phyloP scores from a whole-genome alignment of 2,113 vertebrate species.

The Pongo abelii region DNA sequence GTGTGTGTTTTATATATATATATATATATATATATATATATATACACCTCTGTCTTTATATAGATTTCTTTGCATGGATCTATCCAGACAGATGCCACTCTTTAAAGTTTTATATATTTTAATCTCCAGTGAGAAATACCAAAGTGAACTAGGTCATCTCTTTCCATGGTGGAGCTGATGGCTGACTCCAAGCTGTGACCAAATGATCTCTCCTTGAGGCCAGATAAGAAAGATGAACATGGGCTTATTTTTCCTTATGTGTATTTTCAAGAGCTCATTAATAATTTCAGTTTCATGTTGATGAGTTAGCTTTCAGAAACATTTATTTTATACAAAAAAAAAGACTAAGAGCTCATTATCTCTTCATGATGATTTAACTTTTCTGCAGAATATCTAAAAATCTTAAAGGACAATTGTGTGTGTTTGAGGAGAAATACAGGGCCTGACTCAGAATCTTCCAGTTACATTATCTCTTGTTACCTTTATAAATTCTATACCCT shows the following conservation, averaged over 20 bases:
- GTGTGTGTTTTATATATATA: too few species aligned
- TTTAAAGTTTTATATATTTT: slow-evolving; percentile 61
- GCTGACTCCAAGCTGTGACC: slow-evolving; percentile 63
- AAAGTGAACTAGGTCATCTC: slow-evolving; percentile 72
- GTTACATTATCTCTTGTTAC: background rate
- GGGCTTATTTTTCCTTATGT: slow-evolving; percentile 13
- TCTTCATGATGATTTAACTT: slow-evolving; percentile 20
- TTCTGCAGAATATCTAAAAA: background rate
- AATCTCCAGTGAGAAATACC: slow-evolving; percentile 29
- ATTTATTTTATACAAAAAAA: slow-evolving; percentile 7
- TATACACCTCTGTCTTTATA: background rate
- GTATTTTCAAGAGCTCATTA: slow-evolving; percentile 53
- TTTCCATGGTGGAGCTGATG: slow-evolving; percentile 54
- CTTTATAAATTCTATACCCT: slow-evolving; percentile 6
- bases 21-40: too few species aligned
- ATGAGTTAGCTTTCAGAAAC: slow-evolving; percentile 43
- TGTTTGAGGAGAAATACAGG: slow-evolving; percentile 16
- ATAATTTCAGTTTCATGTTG: slow-evolving; percentile 52
- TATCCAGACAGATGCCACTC: background rate
- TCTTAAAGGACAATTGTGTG: slow-evolving; percentile 40
- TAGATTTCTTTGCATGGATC: background rate
- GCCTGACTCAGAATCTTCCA: background rate
- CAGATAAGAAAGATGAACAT: slow-evolving; percentile 53
- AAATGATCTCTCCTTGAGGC: slow-evolving; percentile 61
- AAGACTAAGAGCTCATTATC: background rate